phyloP scores from a whole-genome alignment of 2,888 invertebrate species.

The Lasioglossum pauxillum region DNA sequence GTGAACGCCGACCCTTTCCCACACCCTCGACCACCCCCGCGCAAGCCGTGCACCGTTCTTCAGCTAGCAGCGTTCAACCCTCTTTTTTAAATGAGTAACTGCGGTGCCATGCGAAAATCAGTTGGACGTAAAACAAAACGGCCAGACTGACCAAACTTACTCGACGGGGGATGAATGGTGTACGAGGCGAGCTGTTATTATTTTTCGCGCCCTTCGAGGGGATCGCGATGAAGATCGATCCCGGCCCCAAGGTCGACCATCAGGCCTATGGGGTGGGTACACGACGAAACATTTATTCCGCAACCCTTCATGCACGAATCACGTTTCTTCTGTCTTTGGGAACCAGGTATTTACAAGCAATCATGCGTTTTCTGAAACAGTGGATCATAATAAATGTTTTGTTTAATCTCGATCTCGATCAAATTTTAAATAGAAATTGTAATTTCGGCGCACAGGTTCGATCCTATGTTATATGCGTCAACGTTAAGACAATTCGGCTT shows the following conservation, averaged over 20 bases:
- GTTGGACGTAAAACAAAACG: constrained; percentile 54
- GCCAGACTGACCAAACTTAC: constrained; percentile 49
- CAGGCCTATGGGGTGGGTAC: constrained; percentile 13
- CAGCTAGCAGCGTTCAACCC: not conserved
- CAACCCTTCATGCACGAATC: not conserved
- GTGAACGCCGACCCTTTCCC: constrained; percentile 15
- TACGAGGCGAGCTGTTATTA: constrained; percentile 49
- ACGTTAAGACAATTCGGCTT: too few relatives aligned
- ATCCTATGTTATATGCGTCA: too few relatives aligned
- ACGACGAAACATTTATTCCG: not conserved
- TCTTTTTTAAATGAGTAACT: constrained; percentile 35
- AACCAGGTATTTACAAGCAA: not conserved
- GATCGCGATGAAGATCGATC: constrained; percentile 43
- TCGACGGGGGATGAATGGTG: constrained; percentile 34
- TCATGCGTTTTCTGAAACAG: not conserved
- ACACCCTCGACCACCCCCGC: not conserved
- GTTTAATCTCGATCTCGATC: too few relatives aligned
- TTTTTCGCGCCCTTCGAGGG: constrained; percentile 50
- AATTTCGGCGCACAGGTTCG: too few relatives aligned
- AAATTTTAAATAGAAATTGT: too few relatives aligned
- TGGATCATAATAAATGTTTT: too few relatives aligned
- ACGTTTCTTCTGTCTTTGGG: not conserved
- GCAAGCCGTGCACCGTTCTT: not conserved
- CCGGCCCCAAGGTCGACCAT: constrained; percentile 12
- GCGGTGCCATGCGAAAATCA: constrained; percentile 41